Percentiles rank a stretch among this genome's conserved stretches.
Evolutionary conservation across 2,797 vertebrate genomes (phyloP).

Genomic region (Octomys mimax): DNA sequence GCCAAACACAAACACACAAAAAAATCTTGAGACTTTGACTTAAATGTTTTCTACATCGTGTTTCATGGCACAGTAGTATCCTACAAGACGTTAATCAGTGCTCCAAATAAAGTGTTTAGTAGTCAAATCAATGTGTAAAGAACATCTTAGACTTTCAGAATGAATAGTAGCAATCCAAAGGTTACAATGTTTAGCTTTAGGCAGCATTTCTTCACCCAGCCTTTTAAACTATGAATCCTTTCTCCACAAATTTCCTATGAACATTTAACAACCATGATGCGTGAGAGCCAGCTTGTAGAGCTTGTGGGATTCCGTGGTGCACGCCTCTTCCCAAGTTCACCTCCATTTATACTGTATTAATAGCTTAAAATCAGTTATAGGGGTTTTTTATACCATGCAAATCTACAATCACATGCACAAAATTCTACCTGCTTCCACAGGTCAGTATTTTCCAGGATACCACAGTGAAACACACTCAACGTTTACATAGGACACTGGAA

Average conservation of each 20-base stretch:
- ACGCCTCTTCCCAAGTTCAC: not conserved
- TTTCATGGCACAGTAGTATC: not conserved
- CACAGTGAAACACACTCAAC: not conserved
- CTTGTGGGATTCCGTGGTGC: not conserved
- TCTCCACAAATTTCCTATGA: constrained; percentile 31
- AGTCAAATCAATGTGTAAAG: not conserved
- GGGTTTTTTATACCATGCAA: not conserved
- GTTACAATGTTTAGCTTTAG: constrained; percentile 4
- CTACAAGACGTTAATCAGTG: not conserved
- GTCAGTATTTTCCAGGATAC: not conserved
- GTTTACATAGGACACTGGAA: not conserved
- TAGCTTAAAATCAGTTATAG: not conserved
- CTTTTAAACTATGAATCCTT: constrained; percentile 2
- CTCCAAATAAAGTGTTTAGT: constrained; percentile 4
- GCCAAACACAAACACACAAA: not conserved
- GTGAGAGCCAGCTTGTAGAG: not conserved
- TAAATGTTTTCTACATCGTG: not conserved
- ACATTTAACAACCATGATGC: not conserved
- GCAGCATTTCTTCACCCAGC: not conserved
- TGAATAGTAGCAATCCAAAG: not conserved
- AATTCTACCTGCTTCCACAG: not conserved
- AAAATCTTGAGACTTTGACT: not conserved
- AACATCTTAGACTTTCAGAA: constrained; percentile 39
- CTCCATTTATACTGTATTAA: not conserved
- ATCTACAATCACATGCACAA: not conserved